A percentile compares a stretch with the other conserved stretches of the same genome.
Evolutionary conservation across 2,113 vertebrate species (phyloP).

Genomic region (Nesospiza acunhae): DNA sequence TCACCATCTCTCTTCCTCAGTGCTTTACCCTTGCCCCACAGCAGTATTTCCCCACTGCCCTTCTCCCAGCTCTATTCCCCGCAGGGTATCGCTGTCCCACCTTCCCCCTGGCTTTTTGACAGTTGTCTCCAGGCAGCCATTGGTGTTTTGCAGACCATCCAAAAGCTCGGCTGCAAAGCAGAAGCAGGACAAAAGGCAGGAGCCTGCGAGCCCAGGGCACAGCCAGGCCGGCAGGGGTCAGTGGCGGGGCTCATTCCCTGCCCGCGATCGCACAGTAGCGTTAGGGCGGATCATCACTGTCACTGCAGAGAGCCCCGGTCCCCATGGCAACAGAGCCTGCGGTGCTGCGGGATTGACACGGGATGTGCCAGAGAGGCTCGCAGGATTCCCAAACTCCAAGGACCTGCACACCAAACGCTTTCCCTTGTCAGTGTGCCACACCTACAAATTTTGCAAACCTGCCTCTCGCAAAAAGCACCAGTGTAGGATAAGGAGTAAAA

Average conservation of each 20-base stretch:
- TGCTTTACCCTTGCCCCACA: not conserved
- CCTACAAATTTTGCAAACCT: rapidly evolving
- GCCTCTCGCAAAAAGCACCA: not conserved
- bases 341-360: rapidly evolving
- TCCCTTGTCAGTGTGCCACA: rapidly evolving
- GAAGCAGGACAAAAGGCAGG: not conserved
- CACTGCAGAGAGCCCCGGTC: not conserved
- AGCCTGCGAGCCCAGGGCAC: not conserved
- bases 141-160: not conserved
- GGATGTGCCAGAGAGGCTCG: rapidly evolving
- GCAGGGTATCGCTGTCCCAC: too few species aligned
- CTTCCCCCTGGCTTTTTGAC: rapidly evolving
- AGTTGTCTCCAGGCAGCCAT: not conserved
- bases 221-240: not conserved
- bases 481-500: rapidly evolving
- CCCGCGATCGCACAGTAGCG: not conserved
- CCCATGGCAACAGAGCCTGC: not conserved
- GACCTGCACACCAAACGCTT: rapidly evolving
- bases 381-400: not conserved
- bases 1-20: not conserved
- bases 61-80: not conserved
- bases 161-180: not conserved
- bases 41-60: rapidly evolving
- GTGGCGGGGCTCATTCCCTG: not conserved
- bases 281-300: not conserved